These are phyloP conservation scores for Ivindomyrus marchei DNA, from an alignment of 2,113 vertebrate genomes.

Conservation along the genomic window DNA sequence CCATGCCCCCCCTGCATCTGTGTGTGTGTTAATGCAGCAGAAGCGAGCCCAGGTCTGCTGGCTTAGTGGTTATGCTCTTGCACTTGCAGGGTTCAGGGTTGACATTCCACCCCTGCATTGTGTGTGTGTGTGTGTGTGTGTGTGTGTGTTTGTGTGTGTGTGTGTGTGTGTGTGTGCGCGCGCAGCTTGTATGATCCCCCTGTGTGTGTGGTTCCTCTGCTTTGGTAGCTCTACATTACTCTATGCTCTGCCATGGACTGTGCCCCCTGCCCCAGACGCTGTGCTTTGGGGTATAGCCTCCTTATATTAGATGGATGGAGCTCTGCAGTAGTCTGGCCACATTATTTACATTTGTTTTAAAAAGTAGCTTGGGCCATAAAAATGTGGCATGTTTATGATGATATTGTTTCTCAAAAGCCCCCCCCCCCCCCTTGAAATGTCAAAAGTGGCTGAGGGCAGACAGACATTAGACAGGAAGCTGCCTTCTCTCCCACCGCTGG, in stretches of 20 bases:
- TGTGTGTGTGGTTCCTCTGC: not conserved
- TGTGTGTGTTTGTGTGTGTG: not conserved
- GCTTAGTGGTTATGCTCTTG: not conserved
- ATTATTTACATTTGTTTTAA: not conserved
- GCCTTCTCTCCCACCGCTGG: not conserved
- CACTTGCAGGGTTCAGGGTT: not conserved
- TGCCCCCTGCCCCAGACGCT: not conserved
- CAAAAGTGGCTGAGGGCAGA: not conserved
- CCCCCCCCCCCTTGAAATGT: not conserved
- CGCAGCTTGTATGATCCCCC: too few relatives aligned
- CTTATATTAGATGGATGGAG: not conserved
- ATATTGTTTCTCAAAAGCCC: not conserved
- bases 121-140: not conserved
- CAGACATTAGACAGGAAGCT: constrained; percentile 17
- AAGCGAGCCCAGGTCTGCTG: not conserved
- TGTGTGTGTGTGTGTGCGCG: too few relatives aligned
- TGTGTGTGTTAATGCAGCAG: not conserved
- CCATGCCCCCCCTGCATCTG: not conserved
- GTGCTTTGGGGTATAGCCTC: not conserved
- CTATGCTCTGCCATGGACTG: not conserved
- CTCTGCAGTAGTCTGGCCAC: not conserved
- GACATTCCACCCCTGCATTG: not conserved
- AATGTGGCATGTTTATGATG: not conserved
- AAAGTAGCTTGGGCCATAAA: not conserved
- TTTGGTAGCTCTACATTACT: not conserved